Percentiles rank a stretch among this genome's conserved stretches.
Conservation (phyloP, 2,888 invertebrate species). For the Sphecodes monilicornis region DNA sequence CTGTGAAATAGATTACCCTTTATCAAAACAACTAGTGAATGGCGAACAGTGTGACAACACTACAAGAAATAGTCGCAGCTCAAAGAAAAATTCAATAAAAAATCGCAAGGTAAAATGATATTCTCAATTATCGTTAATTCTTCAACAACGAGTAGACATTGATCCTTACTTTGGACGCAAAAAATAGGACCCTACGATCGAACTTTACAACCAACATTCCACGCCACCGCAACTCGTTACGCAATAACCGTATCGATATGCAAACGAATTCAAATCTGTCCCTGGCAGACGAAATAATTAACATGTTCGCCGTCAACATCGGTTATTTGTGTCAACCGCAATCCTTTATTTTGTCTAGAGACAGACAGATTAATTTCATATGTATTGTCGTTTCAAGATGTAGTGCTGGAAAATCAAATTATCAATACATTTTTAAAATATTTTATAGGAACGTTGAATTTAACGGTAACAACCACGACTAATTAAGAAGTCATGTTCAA, state of each 20-base stretch:
- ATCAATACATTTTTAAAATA: not conserved
- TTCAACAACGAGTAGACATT: slow-evolving; percentile 22
- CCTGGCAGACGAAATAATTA: not conserved
- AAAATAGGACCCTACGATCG: not conserved
- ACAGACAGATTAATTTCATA: not conserved
- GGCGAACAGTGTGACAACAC: too few species aligned
- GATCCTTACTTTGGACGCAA: not conserved
- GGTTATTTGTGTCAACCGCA: not conserved
- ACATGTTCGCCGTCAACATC: not conserved
- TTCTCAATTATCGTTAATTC: not conserved
- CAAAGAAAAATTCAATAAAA: not conserved
- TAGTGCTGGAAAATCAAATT: not conserved
- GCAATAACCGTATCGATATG: slow-evolving; percentile 7
- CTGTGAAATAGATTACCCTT: too few species aligned
- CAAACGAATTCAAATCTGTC: slow-evolving; percentile 17
- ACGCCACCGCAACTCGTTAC: not conserved
- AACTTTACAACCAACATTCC: not conserved
- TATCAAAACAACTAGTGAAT: too few species aligned
- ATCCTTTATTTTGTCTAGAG: not conserved
- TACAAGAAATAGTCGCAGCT: not conserved
- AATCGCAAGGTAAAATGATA: not conserved
- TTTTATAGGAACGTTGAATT: not conserved
- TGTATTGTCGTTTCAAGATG: not conserved
- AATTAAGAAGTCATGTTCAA: not conserved
- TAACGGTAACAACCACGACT: not conserved